Evolutionary conservation across 1,140 invertebrate genomes (phyloP).

Genomic region (Atta texana): DNA sequence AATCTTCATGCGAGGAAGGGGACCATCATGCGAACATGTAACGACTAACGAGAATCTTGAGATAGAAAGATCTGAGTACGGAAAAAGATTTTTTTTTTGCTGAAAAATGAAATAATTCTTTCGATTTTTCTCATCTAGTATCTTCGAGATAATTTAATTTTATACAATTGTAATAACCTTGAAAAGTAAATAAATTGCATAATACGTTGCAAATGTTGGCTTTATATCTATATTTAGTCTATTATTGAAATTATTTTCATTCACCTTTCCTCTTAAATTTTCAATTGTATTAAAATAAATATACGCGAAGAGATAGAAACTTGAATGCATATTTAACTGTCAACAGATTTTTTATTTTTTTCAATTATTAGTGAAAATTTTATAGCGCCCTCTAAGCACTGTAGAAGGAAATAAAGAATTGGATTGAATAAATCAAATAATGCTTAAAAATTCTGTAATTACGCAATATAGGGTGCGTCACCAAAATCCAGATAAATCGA

Average conservation of each 20-base stretch:
- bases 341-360: not conserved
- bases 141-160: slow-evolving; percentile 22
- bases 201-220: not conserved
- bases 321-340: not conserved
- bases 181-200: not conserved
- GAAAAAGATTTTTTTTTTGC: slow-evolving; percentile 18
- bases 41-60: slow-evolving; percentile 8
- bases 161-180: not conserved
- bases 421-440: slow-evolving; percentile 6
- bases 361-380: not conserved
- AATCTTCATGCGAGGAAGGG: not conserved
- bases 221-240: not conserved
- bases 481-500: too few species aligned
- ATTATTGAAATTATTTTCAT: not conserved
- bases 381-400: not conserved
- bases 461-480: too few species aligned
- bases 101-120: slow-evolving; percentile 29
- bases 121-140: not conserved
- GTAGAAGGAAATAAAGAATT: not conserved
- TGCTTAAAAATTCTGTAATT: slow-evolving; percentile 3
- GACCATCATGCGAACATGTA: not conserved
- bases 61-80: slow-evolving; percentile 4
- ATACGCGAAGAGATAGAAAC: not conserved
- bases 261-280: not conserved
- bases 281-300: not conserved